These are phyloP conservation scores for Chlamydotis undulata DNA, from an alignment of 2,113 vertebrate genomes.

Conservation along the genomic window DNA sequence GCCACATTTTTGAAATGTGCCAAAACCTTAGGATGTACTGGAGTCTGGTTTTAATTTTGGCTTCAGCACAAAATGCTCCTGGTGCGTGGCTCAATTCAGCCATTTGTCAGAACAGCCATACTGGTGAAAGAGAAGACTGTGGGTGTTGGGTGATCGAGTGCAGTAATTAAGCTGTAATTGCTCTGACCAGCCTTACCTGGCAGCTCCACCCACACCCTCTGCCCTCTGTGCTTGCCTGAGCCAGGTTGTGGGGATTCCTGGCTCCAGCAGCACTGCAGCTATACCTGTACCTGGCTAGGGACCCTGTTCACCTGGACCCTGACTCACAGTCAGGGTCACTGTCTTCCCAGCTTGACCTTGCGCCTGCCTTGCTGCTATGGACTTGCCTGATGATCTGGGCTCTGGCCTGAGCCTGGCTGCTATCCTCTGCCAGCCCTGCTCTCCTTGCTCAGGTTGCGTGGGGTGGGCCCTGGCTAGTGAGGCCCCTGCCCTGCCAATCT, in stretches of 20 bases:
- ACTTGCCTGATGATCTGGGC: neutral
- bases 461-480: neutral
- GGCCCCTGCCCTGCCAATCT: rapidly evolving
- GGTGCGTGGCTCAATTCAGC: neutral
- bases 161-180: neutral
- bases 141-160: too few species aligned
- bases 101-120: neutral
- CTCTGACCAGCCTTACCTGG: neutral
- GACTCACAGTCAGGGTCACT: neutral
- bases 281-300: neutral
- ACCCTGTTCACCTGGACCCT: neutral
- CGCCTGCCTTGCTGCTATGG: rapidly evolving
- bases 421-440: neutral
- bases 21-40: neutral
- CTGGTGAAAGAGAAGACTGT: neutral
- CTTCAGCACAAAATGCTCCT: neutral
- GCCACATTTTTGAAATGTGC: neutral
- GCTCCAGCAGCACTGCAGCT: neutral
- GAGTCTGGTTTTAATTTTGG: constrained; percentile 3
- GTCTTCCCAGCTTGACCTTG: neutral
- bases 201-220: neutral
- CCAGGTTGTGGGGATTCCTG: neutral
- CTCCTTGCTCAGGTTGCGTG: neutral
- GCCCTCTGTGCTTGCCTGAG: neutral
- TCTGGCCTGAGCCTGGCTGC: neutral